Evolutionary conservation across 2,888 invertebrate genomes (phyloP).

Genomic region (Chrysotoxum bicinctum): DNA sequence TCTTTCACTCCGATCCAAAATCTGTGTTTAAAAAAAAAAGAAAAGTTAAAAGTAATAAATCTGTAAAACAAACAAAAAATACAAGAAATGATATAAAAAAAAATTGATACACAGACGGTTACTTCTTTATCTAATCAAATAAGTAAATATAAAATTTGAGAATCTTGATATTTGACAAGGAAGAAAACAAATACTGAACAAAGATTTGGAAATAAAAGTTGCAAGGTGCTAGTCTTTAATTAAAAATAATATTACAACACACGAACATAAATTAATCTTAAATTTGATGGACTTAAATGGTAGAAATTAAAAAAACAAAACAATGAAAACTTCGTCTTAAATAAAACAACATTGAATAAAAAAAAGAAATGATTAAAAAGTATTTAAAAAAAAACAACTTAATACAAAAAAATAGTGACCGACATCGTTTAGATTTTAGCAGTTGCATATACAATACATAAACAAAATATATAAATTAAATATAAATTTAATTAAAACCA

Average conservation of each 20-base stretch:
- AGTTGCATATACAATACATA: slow-evolving; percentile 67
- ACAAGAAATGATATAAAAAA: not conserved
- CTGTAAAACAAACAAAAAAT: not conserved
- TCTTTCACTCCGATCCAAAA: slow-evolving; percentile 70
- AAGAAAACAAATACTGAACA: slow-evolving; percentile 3
- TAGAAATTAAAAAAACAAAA: not conserved
- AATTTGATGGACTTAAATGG: slow-evolving; percentile 45
- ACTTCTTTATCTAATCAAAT: not conserved
- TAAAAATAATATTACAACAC: slow-evolving; percentile 27
- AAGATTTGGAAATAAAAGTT: slow-evolving; percentile 28
- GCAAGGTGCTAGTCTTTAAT: slow-evolving; percentile 54
- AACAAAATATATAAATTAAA: slow-evolving; percentile 41
- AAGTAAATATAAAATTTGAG: not conserved
- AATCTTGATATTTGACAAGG: slow-evolving; percentile 5
- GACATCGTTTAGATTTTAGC: slow-evolving; percentile 67
- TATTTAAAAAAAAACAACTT: not conserved
- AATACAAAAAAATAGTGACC: slow-evolving; percentile 43
- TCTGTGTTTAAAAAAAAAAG: slow-evolving; percentile 34
- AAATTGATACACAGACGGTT: not conserved
- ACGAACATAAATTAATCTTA: slow-evolving; percentile 19
- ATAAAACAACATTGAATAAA: not conserved
- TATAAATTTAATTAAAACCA: slow-evolving; percentile 42
- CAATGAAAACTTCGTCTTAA: slow-evolving; percentile 45
- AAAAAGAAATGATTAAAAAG: too few relatives aligned
- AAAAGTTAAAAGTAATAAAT: slow-evolving; percentile 32